Percentiles rank a stretch among this genome's conserved stretches.
phyloP scores from a whole-genome alignment of 2,888 invertebrate genomes.

The Alloscopus bannaensis region DNA sequence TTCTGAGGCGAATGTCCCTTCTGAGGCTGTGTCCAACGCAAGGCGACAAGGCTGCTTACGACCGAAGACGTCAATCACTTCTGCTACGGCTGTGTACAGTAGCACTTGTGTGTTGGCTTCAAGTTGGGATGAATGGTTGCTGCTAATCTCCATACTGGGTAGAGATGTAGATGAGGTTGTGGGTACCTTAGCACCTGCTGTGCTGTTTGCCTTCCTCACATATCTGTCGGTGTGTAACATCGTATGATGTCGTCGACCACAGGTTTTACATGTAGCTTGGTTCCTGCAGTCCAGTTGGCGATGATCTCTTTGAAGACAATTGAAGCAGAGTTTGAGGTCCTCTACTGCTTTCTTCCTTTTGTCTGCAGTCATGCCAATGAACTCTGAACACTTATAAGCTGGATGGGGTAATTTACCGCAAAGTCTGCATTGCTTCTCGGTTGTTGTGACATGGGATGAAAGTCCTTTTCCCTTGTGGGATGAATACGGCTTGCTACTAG shows the following conservation, averaged over 20 bases:
- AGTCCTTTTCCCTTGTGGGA: not conserved
- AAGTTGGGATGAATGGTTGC: too few relatives aligned
- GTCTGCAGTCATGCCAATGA: not conserved
- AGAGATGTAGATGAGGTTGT: not conserved
- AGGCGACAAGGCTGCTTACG: not conserved
- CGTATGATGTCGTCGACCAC: conserved; percentile 20
- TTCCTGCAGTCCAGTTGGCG: not conserved
- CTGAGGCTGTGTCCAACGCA: not conserved
- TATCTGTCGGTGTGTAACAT: conserved; percentile 4
- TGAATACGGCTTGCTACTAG: not conserved
- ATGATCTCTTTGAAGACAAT: conserved; percentile 12
- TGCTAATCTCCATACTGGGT: not conserved
- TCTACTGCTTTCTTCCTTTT: not conserved
- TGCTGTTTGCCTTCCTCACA: not conserved
- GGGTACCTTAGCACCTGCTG: not conserved
- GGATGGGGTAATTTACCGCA: conserved; percentile 2
- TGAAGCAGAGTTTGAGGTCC: not conserved
- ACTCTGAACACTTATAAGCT: conserved; percentile 6
- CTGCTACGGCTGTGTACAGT: not conserved
- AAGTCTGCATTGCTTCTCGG: not conserved
- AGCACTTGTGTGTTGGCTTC: not conserved
- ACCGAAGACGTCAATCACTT: not conserved
- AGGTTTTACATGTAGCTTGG: not conserved
- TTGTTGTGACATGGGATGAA: not conserved
- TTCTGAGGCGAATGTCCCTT: conserved; percentile 8